These are phyloP conservation scores for Koerneria pararmatus DNA, from an alignment of 2,888 invertebrate genomes.

Conservation along the genomic window DNA sequence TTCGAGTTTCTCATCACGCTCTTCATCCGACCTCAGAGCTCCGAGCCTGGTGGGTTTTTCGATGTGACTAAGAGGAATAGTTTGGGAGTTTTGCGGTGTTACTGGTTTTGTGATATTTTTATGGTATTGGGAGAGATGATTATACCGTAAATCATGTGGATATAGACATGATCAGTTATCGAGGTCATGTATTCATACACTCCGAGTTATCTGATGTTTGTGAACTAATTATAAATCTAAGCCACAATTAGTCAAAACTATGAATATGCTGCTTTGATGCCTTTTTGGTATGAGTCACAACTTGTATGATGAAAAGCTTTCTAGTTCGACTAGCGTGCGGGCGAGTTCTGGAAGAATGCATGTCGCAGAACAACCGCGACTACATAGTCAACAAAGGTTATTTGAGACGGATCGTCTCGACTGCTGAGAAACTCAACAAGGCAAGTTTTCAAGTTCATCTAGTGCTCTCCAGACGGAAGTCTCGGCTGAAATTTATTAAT, in stretches of 20 bases:
- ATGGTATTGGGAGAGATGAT: too few species aligned
- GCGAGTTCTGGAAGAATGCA: constrained; percentile 51
- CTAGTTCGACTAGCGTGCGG: constrained; percentile 52
- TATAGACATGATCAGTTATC: too few species aligned
- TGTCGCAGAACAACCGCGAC: constrained; percentile 52
- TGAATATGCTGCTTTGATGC: too few species aligned
- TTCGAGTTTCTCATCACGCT: constrained; percentile 50
- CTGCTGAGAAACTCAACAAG: constrained; percentile 49
- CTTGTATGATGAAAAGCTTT: constrained; percentile 6
- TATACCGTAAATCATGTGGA: too few species aligned
- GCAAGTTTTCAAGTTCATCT: too few species aligned
- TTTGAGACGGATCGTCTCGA: constrained; percentile 45
- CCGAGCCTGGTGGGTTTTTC: constrained; percentile 41
- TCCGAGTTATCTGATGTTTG: too few species aligned
- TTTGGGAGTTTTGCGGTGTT: neutral
- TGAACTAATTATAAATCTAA: too few species aligned
- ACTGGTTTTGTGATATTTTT: neutral
- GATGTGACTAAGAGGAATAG: neutral
- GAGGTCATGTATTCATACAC: too few species aligned
- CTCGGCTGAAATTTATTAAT: too few species aligned
- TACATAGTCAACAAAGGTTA: constrained; percentile 52
- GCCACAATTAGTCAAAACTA: too few species aligned
- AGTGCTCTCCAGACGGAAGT: too few species aligned
- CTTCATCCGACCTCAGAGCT: constrained; percentile 42
- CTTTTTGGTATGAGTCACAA: too few species aligned